Evolutionary conservation across 2,113 vertebrate genomes (phyloP).

Genomic region (Baryphthengus martii): DNA sequence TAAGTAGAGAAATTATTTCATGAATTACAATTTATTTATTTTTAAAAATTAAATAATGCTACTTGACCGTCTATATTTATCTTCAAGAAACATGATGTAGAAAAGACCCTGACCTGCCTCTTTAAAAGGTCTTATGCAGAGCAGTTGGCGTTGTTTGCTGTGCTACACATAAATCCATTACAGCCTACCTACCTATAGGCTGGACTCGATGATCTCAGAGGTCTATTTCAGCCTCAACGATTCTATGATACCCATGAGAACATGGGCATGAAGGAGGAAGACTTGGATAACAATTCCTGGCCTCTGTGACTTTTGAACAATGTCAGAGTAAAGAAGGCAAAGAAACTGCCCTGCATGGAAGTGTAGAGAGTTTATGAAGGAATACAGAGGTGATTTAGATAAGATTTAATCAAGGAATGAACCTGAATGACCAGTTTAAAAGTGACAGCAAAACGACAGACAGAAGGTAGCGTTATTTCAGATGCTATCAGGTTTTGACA

Average conservation of each 20-base stretch:
- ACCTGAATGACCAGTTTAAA: not conserved
- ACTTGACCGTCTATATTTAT: not conserved
- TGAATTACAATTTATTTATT: not conserved
- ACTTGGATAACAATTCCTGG: not conserved
- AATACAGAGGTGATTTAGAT: not conserved
- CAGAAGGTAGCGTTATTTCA: not conserved
- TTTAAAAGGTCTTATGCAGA: not conserved
- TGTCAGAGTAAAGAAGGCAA: not conserved
- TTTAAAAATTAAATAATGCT: not conserved
- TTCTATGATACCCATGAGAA: too few species aligned
- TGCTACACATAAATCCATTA: not conserved
- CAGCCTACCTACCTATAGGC: too few species aligned
- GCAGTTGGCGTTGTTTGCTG: not conserved
- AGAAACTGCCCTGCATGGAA: not conserved
- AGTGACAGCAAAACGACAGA: not conserved
- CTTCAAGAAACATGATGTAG: not conserved
- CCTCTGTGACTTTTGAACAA: not conserved
- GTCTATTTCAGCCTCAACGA: too few species aligned
- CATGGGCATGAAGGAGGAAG: not conserved
- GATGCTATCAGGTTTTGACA: not conserved
- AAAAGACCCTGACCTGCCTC: not conserved
- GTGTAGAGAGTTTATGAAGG: not conserved
- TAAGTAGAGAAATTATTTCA: not conserved
- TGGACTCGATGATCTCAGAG: too few species aligned
- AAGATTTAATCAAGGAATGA: not conserved